Base-by-base conservation (phyloP, 1,140 invertebrate genomes). In the Belonocnema kinseyi region DNA sequence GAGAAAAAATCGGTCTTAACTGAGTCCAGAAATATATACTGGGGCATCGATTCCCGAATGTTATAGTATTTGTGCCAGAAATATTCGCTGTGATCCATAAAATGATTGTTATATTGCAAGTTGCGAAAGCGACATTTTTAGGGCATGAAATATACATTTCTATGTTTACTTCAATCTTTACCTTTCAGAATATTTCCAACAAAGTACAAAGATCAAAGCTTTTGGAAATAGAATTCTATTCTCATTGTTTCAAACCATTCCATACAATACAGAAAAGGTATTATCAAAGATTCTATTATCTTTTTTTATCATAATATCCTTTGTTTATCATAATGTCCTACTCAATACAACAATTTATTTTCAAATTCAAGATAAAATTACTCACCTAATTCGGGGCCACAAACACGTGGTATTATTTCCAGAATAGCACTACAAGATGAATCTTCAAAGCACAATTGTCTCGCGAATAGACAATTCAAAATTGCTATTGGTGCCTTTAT, bases 331-430 rank as follows among this genome's bases (percentile, higher is more conserved):
- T n/a, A n/a, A n/a, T 6, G 10, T 10, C 40, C 40, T 46, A 10
- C 7, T 46, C 2, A 46, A 11, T 46, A 7, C 0, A 46, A 46
- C 1, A 46, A 11, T 46, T 10, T 10, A 46, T 8, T 54, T 54
- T 54, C 16, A 13, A 2, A 6, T 21, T 21, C 12, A 4, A 1
- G 0, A 40, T 66, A 33, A 7, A 58, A 33, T 11, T 73, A 93
- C 94, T 95, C 92, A 97, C 96, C 96, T 89, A 96, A 93, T 93
- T 97, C 96, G 72, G 95, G 95, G 72, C 96, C 96, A 90, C 96
- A 97, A 74, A 97, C 96, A 81, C 96, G 93, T 40, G 96, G 96
- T 85, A 97, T 97, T 81, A 97, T 96, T 92, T 97, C 96, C 85
- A 97, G 90, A 87, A 97, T 97, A 58, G 96, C 95, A 79, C 95